Percentiles rank a stretch among this genome's conserved stretches.
phyloP scores from a whole-genome alignment of 1,140 invertebrate species.

The Homalodisca vitripennis region DNA sequence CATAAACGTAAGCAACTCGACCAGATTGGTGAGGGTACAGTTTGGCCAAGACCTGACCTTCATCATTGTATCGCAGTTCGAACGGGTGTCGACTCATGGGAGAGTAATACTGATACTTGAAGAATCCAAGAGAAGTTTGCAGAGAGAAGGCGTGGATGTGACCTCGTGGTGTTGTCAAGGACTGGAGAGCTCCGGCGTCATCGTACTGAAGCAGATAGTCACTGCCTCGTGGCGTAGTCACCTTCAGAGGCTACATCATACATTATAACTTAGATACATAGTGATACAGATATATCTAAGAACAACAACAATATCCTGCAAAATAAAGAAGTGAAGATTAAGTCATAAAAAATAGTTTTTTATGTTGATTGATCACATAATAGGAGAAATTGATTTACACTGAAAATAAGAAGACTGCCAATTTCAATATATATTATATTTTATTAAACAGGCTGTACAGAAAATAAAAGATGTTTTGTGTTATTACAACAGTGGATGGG shows the following conservation, averaged over 20 bases:
- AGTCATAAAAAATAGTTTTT: too few relatives aligned
- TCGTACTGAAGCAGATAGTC: conserved; percentile 93
- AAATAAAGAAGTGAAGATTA: too few relatives aligned
- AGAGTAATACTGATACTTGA: conserved; percentile 89
- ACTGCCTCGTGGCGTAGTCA: conserved; percentile 87
- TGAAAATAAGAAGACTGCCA: too few relatives aligned
- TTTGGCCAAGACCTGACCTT: conserved; percentile 83
- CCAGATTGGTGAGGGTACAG: conserved; percentile 88
- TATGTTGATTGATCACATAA: too few relatives aligned
- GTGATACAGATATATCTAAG: too few relatives aligned
- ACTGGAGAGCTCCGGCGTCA: conserved; percentile 84
- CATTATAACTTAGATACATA: neutral
- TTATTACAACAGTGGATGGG: too few relatives aligned
- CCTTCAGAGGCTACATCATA: conserved; percentile 70
- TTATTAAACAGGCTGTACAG: too few relatives aligned
- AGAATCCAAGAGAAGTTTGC: conserved; percentile 89
- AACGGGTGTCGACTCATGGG: conserved; percentile 88
- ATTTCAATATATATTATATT: too few relatives aligned
- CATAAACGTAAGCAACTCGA: conserved; percentile 85
- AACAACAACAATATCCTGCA: too few relatives aligned
- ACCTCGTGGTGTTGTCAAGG: conserved; percentile 86
- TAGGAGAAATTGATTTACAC: too few relatives aligned
- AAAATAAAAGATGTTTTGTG: too few relatives aligned
- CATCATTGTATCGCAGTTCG: conserved; percentile 87
- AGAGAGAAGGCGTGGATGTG: conserved; percentile 90